Conservation (phyloP, 2,888 invertebrate species). For the Sceliomorpha sp. region DNA sequence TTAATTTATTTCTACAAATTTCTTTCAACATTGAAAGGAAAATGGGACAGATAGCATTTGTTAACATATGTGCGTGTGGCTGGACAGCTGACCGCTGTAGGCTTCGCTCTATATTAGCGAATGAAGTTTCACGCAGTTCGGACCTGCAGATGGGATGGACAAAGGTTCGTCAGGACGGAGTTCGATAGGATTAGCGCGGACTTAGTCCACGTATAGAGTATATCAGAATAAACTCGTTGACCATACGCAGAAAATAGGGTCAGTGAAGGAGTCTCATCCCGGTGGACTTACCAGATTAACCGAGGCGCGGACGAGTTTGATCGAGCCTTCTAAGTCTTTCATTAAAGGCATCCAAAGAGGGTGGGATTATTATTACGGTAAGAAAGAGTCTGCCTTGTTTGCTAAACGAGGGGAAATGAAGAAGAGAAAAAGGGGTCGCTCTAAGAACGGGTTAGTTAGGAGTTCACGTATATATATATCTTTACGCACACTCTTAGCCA, state of each 20-base stretch:
- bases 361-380: conserved; percentile 76
- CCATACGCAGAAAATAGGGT: conserved; percentile 42
- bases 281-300: conserved; percentile 77
- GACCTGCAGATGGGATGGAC: conserved; percentile 50
- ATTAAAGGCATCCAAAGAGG: conserved; percentile 72
- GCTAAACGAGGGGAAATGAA: conserved; percentile 72
- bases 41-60: too few relatives aligned
- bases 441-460: conserved; percentile 55
- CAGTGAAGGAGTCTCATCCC: conserved; percentile 65
- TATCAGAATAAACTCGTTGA: conserved; percentile 60
- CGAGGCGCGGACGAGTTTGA: conserved; percentile 76
- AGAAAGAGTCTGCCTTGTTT: conserved; percentile 74
- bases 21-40: too few relatives aligned
- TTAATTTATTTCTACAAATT: too few relatives aligned
- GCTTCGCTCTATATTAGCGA: conserved; percentile 28
- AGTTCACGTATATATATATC: conserved; percentile 24
- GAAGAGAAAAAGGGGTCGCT: conserved; percentile 67
- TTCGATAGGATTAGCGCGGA: conserved; percentile 71
- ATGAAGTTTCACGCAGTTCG: conserved; percentile 41
- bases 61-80: conserved; percentile 45
- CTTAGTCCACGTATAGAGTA: conserved; percentile 51
- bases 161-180: conserved; percentile 68
- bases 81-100: conserved; percentile 60
- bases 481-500: conserved; percentile 36
- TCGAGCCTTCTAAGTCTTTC: conserved; percentile 80